These are phyloP conservation scores for Drosophila baimaii DNA, from an alignment of 1,140 invertebrate genomes.

Conservation along the genomic window DNA sequence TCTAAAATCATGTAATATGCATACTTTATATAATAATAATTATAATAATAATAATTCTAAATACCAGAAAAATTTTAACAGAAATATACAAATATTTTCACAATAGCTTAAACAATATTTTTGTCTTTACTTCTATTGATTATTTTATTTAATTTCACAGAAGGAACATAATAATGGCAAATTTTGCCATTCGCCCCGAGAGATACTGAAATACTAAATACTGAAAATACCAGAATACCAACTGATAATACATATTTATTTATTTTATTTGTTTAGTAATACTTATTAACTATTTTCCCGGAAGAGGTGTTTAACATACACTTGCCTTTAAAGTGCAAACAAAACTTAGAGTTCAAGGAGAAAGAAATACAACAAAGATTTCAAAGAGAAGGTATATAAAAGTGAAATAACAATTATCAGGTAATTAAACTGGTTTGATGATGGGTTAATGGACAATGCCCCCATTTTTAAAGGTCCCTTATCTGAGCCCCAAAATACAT, in stretches of 20 bases:
- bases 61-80: constrained; percentile 71
- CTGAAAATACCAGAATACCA: not conserved
- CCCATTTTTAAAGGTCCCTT: not conserved
- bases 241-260: no score
- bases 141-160: not conserved
- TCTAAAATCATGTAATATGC: constrained; percentile 59
- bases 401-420: constrained; percentile 10
- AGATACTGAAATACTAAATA: not conserved
- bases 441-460: constrained; percentile 12
- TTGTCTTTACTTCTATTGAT: not conserved
- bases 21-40: constrained; percentile 62
- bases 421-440: not conserved
- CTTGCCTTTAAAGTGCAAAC: not conserved
- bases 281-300: no score
- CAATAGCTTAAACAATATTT: constrained; percentile 70
- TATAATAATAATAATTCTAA: constrained; percentile 61
- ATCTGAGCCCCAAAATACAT: constrained; percentile 19
- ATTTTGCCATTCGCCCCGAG: not conserved
- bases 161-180: no score
- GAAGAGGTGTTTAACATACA: no score
- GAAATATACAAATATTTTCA: constrained; percentile 78
- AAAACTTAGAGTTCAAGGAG: not conserved
- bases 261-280: no score
- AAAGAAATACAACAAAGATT: not conserved
- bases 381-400: not conserved